These are phyloP conservation scores for Mormyrus hasselquistii DNA, from an alignment of 2,797 vertebrate species.

Conservation along the genomic window DNA sequence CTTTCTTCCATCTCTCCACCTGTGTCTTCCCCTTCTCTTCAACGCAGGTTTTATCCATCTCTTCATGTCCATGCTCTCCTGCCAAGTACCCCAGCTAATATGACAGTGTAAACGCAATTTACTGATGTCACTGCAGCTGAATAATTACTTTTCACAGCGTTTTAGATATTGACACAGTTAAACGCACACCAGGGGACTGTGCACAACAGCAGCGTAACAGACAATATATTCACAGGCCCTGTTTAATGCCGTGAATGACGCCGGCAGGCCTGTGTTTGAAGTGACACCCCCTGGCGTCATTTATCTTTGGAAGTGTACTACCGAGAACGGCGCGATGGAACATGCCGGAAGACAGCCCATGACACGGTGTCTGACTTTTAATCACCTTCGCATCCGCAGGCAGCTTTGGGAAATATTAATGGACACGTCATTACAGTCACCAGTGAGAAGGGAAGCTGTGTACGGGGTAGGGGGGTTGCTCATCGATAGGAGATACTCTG, in stretches of 20 bases:
- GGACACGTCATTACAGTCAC: conserved; percentile 17
- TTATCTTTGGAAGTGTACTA: conserved; percentile 30
- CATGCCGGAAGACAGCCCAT: conserved; percentile 1
- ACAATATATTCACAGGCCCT: conserved; percentile 22
- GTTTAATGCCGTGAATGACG: conserved; percentile 24
- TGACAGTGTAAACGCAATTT: conserved; percentile 29
- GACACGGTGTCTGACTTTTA: conserved; percentile 18
- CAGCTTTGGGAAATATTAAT: conserved; percentile 14
- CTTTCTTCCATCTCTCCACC: background rate
- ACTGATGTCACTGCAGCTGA: conserved; percentile 34
- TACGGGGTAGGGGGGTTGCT: background rate
- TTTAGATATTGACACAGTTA: background rate
- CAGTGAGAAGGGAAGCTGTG: background rate
- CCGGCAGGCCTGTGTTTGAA: conserved; percentile 33
- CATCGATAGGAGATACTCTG: conserved; percentile 15
- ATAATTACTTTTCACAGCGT: conserved; percentile 38
- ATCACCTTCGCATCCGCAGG: conserved; percentile 5
- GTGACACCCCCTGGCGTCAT: conserved; percentile 38
- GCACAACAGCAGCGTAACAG: conserved; percentile 25
- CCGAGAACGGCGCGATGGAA: conserved; percentile 25
- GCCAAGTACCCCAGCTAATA: background rate
- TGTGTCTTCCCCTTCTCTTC: background rate
- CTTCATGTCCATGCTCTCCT: background rate
- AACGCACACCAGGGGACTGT: conserved; percentile 13
- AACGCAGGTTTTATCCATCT: background rate